These are phyloP conservation scores for Hozukius guyotensis DNA, from an alignment of 2,797 vertebrate genomes.

Conservation along the genomic window DNA sequence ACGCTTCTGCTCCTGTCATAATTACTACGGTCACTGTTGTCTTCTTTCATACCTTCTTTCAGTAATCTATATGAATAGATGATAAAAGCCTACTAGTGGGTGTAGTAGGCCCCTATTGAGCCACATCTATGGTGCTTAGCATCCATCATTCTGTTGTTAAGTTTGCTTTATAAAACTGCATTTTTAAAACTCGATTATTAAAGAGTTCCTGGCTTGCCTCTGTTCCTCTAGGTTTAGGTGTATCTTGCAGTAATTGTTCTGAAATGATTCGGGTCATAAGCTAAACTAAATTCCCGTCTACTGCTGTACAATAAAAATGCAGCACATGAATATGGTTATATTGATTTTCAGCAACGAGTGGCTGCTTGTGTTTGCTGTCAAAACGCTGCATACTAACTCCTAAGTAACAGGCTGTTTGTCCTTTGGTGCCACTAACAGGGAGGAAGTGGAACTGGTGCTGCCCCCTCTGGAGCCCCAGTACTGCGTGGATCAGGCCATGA, in stretches of 20 bases:
- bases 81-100: too few species aligned
- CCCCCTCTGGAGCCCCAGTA: conserved; percentile 68
- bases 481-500: conserved; percentile 77
- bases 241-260: background rate
- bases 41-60: too few species aligned
- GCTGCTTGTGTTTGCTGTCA: background rate
- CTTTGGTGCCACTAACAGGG: conserved; percentile 48
- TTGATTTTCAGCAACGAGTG: background rate
- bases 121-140: too few species aligned
- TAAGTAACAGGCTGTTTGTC: background rate
- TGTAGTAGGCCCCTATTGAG: too few species aligned
- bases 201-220: background rate
- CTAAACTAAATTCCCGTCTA: background rate
- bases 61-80: too few species aligned
- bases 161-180: background rate
- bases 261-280: background rate
- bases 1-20: too few species aligned
- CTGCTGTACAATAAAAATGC: background rate
- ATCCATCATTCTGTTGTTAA: background rate
- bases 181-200: background rate
- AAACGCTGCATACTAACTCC: background rate
- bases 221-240: background rate
- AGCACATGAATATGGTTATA: background rate
- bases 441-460: conserved; percentile 67
- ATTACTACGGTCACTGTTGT: too few species aligned